These are phyloP conservation scores for Thecophora atra DNA, from an alignment of 2,888 invertebrate genomes.

Conservation along the genomic window DNA sequence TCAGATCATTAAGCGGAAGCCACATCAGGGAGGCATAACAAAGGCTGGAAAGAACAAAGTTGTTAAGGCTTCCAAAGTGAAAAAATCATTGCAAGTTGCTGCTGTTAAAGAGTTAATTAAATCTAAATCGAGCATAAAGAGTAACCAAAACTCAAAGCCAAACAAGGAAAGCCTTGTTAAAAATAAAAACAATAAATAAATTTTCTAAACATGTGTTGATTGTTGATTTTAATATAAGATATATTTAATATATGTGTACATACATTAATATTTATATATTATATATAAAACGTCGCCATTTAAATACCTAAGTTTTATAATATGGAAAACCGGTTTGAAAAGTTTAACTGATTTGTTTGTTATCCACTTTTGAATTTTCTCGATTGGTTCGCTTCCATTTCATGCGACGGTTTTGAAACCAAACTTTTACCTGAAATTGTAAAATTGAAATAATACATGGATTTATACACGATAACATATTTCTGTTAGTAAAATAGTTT, in stretches of 20 bases:
- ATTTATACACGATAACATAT: too few relatives aligned
- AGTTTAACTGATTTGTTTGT: not conserved
- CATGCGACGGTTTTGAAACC: conserved; percentile 89
- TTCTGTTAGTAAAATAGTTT: too few relatives aligned
- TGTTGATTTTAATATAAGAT: conserved; percentile 10
- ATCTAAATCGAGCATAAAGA: conserved; percentile 39
- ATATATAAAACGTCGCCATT: not conserved
- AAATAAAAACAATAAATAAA: conserved; percentile 46
- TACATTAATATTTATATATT: not conserved
- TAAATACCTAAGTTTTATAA: too few relatives aligned
- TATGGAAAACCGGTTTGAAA: not conserved
- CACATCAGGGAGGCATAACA: conserved; percentile 54
- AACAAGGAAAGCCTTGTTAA: conserved; percentile 50
- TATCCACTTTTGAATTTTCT: conserved; percentile 53
- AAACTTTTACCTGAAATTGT: conserved; percentile 76
- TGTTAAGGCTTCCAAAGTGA: conserved; percentile 41
- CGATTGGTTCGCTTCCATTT: conserved; percentile 82
- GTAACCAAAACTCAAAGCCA: conserved; percentile 45
- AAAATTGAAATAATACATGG: not conserved
- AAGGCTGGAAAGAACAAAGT: conserved; percentile 51
- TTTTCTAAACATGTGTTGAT: conserved; percentile 22
- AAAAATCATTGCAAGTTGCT: conserved; percentile 48
- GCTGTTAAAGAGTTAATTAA: conserved; percentile 57
- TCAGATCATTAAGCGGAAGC: conserved; percentile 55
- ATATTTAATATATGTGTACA: not conserved